A percentile compares a stretch with the other conserved stretches of the same genome.
Conservation (phyloP, 2,797 vertebrate species). For the Liparis tanakae region DNA sequence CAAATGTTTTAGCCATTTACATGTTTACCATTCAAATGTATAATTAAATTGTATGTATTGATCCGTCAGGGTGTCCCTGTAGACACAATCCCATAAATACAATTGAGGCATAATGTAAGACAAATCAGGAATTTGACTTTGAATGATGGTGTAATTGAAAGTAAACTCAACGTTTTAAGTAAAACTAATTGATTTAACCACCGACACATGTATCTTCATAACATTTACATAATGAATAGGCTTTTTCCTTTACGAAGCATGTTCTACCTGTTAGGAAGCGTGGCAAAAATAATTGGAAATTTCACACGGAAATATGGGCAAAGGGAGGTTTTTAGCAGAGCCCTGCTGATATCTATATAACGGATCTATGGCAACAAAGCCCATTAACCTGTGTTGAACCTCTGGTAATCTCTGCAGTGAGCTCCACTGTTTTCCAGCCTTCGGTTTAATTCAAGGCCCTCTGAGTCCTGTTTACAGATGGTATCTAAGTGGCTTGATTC, state of each 20-base stretch:
- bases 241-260: background rate
- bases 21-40: background rate
- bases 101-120: background rate
- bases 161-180: background rate
- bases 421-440: slow-evolving; percentile 68
- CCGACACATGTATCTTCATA: background rate
- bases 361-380: slow-evolving; percentile 71
- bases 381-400: slow-evolving; percentile 76
- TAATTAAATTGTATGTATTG: slow-evolving; percentile 1
- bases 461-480: slow-evolving; percentile 82
- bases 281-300: slow-evolving; percentile 26
- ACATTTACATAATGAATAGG: slow-evolving; percentile 19
- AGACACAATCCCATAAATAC: background rate
- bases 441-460: slow-evolving; percentile 78
- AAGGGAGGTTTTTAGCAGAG: slow-evolving; percentile 42
- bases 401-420: slow-evolving; percentile 73
- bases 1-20: background rate
- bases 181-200: slow-evolving; percentile 3
- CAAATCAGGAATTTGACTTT: slow-evolving; percentile 7
- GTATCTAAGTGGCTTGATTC: slow-evolving; percentile 86
- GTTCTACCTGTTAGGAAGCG: slow-evolving; percentile 5
- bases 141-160: slow-evolving; percentile 4
- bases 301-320: slow-evolving; percentile 18
- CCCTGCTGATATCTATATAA: slow-evolving; percentile 62
- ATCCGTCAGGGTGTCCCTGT: slow-evolving; percentile 7